Percentiles rank a stretch among this genome's conserved stretches.
These are phyloP conservation scores for Aviceda subcristata DNA, from an alignment of 2,113 vertebrate species.

Conservation along the genomic window DNA sequence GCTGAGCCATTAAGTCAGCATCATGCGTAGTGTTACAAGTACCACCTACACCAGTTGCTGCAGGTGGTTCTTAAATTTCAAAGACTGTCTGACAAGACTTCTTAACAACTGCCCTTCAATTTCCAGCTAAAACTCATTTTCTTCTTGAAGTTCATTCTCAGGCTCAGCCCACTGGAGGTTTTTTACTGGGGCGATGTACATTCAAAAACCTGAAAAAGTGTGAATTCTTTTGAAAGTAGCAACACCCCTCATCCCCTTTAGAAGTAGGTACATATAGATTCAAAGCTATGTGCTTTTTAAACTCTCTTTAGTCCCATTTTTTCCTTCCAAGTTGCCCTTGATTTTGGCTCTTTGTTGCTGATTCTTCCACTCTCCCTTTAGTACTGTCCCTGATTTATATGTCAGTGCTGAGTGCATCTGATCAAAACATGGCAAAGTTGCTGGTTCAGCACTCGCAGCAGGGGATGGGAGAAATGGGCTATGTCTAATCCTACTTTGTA, in stretches of 20 bases:
- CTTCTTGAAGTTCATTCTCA: not conserved
- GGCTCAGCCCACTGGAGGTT: constrained; percentile 30
- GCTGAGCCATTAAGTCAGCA: not conserved
- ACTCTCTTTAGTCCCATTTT: not conserved
- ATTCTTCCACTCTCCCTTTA: constrained; percentile 18
- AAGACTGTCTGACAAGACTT: constrained; percentile 13
- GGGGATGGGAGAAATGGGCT: constrained; percentile 25
- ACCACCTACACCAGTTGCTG: constrained; percentile 49
- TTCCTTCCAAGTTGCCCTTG: constrained; percentile 13
- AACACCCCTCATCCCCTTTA: not conserved
- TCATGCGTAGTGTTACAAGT: not conserved
- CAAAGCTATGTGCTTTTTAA: constrained; percentile 28
- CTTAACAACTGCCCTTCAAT: constrained; percentile 32
- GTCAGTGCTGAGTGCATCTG: constrained; percentile 19
- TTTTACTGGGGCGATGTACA: not conserved
- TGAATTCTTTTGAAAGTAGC: constrained; percentile 31
- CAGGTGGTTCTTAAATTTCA: constrained; percentile 56
- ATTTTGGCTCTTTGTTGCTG: constrained; percentile 51
- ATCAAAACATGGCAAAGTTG: constrained; percentile 45
- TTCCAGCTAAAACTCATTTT: constrained; percentile 32
- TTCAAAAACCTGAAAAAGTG: constrained; percentile 31
- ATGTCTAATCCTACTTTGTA: not conserved
- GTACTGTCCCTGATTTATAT: constrained; percentile 27
- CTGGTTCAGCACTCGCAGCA: constrained; percentile 60
- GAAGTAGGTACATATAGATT: constrained; percentile 37